phyloP scores from a whole-genome alignment of 2,797 vertebrate species.

The Eremophila alpestris region DNA sequence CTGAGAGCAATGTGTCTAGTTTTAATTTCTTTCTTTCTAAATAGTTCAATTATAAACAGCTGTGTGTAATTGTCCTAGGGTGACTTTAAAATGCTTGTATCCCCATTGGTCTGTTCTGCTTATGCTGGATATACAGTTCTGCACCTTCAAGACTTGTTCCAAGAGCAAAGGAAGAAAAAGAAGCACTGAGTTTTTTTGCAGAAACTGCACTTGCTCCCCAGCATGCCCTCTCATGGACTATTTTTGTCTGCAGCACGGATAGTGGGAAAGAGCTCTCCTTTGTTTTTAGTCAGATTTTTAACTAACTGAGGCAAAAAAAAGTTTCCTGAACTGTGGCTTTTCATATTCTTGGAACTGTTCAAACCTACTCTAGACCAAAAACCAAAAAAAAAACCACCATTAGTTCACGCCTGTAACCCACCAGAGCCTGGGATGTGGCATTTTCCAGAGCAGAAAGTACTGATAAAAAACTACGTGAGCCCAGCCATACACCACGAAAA shows the following conservation, averaged over 20 bases:
- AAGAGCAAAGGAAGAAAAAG: background rate
- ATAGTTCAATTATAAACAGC: background rate
- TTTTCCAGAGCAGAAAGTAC: background rate
- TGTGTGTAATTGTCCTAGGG: too few species aligned
- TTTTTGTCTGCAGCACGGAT: background rate
- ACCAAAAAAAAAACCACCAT: rapidly evolving
- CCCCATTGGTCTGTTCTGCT: background rate
- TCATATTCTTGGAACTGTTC: background rate
- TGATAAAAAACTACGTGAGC: background rate
- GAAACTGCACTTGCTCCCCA: rapidly evolving
- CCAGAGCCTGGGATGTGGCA: rapidly evolving
- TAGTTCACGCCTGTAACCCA: rapidly evolving
- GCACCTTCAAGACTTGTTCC: background rate
- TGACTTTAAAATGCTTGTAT: background rate
- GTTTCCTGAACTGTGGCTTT: rapidly evolving
- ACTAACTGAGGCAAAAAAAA: background rate
- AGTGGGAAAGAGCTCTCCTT: too few species aligned
- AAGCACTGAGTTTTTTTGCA: rapidly evolving
- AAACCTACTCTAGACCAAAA: background rate
- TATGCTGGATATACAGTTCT: background rate
- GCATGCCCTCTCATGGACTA: background rate
- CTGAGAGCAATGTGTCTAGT: background rate
- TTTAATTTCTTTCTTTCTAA: background rate
- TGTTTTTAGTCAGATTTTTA: background rate
- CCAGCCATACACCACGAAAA: rapidly evolving